Evolutionary conservation across 2,888 invertebrate genomes (phyloP).

Genomic region (Tenthredo scrophulariae): DNA sequence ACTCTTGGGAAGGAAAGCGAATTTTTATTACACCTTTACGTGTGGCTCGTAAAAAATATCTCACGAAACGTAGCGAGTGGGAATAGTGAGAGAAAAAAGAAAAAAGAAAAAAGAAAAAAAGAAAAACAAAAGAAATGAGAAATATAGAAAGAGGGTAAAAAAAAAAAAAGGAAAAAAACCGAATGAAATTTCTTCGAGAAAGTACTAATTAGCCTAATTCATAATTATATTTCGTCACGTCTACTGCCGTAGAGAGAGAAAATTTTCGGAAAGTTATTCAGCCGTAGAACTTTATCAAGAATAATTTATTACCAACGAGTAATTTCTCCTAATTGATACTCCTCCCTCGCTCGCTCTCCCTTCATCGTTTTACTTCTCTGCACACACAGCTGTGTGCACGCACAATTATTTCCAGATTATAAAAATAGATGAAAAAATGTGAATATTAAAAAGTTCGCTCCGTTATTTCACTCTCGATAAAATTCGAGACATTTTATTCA

Average conservation of each 20-base stretch:
- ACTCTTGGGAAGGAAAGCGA: too few relatives aligned
- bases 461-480: not conserved
- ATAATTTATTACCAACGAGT: conserved; percentile 29
- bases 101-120: too few relatives aligned
- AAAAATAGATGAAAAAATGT: not conserved
- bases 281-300: not conserved
- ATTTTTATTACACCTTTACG: too few relatives aligned
- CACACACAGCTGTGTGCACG: not conserved
- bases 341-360: not conserved
- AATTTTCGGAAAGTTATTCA: conserved; percentile 20
- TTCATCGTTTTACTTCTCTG: not conserved
- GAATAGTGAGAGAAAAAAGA: too few relatives aligned
- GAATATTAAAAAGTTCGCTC: not conserved
- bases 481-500: not conserved
- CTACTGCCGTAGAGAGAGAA: conserved; percentile 17
- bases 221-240: conserved; percentile 58
- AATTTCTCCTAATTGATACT: conserved; percentile 38
- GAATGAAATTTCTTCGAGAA: not conserved
- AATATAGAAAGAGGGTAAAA: too few relatives aligned
- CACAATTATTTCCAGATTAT: not conserved
- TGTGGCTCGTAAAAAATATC: too few relatives aligned
- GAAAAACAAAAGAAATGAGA: too few relatives aligned
- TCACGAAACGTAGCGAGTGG: not conserved
- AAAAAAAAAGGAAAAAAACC: not conserved
- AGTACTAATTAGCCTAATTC: conserved; percentile 47